Percentiles rank a stretch among this genome's conserved stretches.
Evolutionary conservation across 2,888 invertebrate species (phyloP).

Genomic region (Andrena flavipes): DNA sequence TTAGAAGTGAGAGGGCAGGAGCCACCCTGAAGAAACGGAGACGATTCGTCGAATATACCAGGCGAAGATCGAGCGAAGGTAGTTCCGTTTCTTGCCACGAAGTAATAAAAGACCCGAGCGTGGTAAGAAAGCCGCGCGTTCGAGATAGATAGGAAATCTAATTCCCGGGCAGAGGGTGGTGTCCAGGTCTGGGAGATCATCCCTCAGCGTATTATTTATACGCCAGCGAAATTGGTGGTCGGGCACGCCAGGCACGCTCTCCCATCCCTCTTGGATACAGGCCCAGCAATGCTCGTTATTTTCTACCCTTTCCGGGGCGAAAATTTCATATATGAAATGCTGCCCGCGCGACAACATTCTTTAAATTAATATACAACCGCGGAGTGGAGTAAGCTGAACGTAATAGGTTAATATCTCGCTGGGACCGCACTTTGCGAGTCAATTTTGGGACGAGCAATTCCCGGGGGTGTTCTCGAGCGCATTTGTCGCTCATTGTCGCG

Average conservation of each 20-base stretch:
- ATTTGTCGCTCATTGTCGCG: background rate
- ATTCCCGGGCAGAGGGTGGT: conserved; percentile 77
- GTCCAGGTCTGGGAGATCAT: conserved; percentile 77
- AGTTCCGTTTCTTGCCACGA: conserved; percentile 60
- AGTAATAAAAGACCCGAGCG: conserved; percentile 63
- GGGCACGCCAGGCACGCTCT: conserved; percentile 82
- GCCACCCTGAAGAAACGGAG: background rate
- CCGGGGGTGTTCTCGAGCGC: no score
- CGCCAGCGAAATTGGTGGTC: conserved; percentile 81
- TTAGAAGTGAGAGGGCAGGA: background rate
- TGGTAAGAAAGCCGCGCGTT: conserved; percentile 63
- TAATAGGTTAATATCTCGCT: conserved; percentile 41
- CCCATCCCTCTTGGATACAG: conserved; percentile 67
- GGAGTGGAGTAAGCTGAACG: background rate
- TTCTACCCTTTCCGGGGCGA: conserved; percentile 71
- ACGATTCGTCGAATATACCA: conserved; percentile 65
- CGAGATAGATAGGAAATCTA: conserved; percentile 85
- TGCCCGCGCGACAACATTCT: conserved; percentile 43
- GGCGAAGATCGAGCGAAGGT: conserved; percentile 55
- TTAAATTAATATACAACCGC: conserved; percentile 50
- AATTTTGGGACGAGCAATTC: background rate
- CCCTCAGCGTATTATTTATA: conserved; percentile 83
- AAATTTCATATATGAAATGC: conserved; percentile 74
- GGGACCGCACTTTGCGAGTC: conserved; percentile 13
- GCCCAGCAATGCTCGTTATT: conserved; percentile 71